Percentiles rank a stretch among this genome's conserved stretches.
Conservation (phyloP, 2,797 vertebrate genomes). For the Neopelma chrysocephalum region DNA sequence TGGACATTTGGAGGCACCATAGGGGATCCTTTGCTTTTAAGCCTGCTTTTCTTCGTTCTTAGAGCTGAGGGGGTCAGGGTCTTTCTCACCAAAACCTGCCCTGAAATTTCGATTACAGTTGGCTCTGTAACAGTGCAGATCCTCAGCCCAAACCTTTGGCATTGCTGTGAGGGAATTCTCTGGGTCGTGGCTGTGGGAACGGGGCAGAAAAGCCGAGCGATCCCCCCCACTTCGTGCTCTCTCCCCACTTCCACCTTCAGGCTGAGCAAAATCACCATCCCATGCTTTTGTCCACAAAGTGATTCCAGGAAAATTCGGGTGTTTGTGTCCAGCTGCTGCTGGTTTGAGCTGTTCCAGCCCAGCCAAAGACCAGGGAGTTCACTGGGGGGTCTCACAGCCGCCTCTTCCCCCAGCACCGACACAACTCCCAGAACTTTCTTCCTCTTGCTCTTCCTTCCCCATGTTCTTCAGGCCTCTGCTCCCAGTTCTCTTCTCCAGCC, state of each 20-base stretch:
- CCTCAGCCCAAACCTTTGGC: not conserved
- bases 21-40: not conserved
- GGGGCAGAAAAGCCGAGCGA: not conserved
- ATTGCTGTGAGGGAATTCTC: not conserved
- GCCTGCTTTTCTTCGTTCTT: not conserved
- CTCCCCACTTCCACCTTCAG: not conserved
- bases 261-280: not conserved
- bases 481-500: not conserved
- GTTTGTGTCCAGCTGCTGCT: not conserved
- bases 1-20: not conserved
- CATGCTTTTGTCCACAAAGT: accelerated
- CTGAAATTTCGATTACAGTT: not conserved
- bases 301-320: not conserved
- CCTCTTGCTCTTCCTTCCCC: not conserved
- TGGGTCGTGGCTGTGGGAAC: not conserved
- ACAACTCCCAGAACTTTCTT: not conserved
- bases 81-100: not conserved
- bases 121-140: not conserved
- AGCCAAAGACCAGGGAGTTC: not conserved
- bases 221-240: not conserved
- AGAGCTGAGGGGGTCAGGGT: not conserved
- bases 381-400: not conserved
- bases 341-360: not conserved
- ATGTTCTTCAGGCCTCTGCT: not conserved
- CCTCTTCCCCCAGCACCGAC: not conserved